Evolutionary conservation across 1,140 invertebrate species (phyloP), one percentile per base, ranked within the genome.

Genomic region (Yoshiicerus persimilis): DNA sequence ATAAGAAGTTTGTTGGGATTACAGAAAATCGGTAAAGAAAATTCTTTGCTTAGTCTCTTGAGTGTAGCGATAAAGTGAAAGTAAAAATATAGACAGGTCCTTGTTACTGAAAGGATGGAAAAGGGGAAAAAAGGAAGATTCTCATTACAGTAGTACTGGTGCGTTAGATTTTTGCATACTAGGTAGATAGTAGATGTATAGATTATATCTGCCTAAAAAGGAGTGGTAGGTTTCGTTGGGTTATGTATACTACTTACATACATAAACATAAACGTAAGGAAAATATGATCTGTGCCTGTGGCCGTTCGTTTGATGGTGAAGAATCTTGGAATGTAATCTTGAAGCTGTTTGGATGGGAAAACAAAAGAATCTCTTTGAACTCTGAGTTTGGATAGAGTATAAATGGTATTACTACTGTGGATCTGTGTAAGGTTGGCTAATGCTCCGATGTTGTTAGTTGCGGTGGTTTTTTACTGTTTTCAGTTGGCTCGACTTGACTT

Each of bases 311-410:
- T 80, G 32, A 80, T 80, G 32, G 32, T 36, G 0, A n/a, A 56
- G 47, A 56, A 56, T 56, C 47, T 56, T 56, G 8, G 32, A 32
- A 70, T 70, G 66, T 38, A 80, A 80, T 80, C 75, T 80, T 34
- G 16, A n/a, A 80, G 34, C 75, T 80, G 20, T 80, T 34, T 80
- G n/a, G 16, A 38, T 80, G 34, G 32, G 75, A 80, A 80, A 80
- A 80, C 75, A 80, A 80, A 36, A 38, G 75, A 80, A 80, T 80
- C 75, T 23, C 75, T 80, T 80, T 80, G 75, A 80, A 80, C 75
- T 80, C 30, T 80, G 75, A n/a, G 6, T 36, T 16, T 4, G 30
- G 10, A 30, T 16, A 30, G 66, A 27, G 25, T 70, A 70, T 27
- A 70, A 70, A 70, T 30, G 30, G 25, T 27, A 30, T 27, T 70